Conservation (phyloP, 2,888 invertebrate species). For the Linnaemya vulpina region DNA sequence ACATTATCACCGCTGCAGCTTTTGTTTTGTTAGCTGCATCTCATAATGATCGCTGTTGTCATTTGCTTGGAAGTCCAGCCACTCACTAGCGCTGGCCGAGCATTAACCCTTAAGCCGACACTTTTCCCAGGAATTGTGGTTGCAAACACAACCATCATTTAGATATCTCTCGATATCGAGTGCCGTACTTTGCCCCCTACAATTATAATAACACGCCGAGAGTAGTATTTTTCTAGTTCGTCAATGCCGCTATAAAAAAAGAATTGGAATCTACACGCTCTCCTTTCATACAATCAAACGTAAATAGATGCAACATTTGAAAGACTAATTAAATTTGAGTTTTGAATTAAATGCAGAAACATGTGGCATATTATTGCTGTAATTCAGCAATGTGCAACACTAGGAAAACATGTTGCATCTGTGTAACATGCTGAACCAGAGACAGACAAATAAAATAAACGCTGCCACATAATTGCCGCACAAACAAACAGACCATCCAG, state of each 20-base stretch:
- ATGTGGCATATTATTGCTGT: slow-evolving; percentile 69
- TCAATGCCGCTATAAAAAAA: neutral
- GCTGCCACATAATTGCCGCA: slow-evolving; percentile 23
- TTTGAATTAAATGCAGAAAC: slow-evolving; percentile 76
- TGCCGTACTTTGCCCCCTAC: too few species aligned
- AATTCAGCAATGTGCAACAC: slow-evolving; percentile 62
- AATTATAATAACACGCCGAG: too few species aligned
- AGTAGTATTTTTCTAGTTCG: neutral
- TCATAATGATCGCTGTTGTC: too few species aligned
- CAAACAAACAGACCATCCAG: too few species aligned
- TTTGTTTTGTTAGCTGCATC: too few species aligned
- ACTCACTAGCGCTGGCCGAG: too few species aligned
- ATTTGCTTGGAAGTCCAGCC: too few species aligned
- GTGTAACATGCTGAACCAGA: slow-evolving; percentile 53
- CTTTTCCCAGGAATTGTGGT: too few species aligned
- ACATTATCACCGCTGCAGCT: too few species aligned
- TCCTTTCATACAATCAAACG: slow-evolving; percentile 45
- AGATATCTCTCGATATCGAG: too few species aligned
- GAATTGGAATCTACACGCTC: neutral
- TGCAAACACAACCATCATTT: too few species aligned
- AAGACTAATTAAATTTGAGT: slow-evolving; percentile 81
- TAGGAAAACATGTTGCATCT: slow-evolving; percentile 60
- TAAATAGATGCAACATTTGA: slow-evolving; percentile 59
- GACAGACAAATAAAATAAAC: slow-evolving; percentile 13
- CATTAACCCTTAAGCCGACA: too few species aligned